phyloP scores from a whole-genome alignment of 2,113 vertebrate genomes.

The Atherinomorus stipes region DNA sequence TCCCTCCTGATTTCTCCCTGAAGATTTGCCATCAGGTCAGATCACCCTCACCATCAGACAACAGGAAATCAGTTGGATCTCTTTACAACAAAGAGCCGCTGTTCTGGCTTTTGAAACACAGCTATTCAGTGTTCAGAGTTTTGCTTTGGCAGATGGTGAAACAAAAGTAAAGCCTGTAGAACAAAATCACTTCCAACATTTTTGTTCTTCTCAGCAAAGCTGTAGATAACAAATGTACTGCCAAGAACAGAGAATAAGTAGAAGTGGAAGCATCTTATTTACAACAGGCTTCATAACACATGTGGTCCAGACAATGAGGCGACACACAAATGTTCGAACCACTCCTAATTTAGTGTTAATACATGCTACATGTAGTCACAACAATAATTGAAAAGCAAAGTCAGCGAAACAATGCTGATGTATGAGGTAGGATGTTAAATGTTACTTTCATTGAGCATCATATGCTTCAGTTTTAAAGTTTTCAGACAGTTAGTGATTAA shows the following conservation, averaged over 20 bases:
- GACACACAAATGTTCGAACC: not conserved
- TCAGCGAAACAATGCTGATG: not conserved
- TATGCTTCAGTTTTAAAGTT: not conserved
- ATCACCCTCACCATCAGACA: not conserved
- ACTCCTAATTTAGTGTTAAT: not conserved
- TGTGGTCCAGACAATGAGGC: slow-evolving; percentile 2
- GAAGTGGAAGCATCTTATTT: slow-evolving; percentile 34
- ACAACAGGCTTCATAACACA: slow-evolving; percentile 32
- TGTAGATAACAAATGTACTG: slow-evolving; percentile 51
- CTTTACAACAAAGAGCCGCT: slow-evolving; percentile 55
- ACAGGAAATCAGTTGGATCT: slow-evolving; percentile 40
- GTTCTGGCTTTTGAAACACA: slow-evolving; percentile 41
- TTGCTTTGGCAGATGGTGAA: slow-evolving; percentile 54
- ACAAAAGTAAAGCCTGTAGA: slow-evolving; percentile 50
- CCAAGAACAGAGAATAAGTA: slow-evolving; percentile 27
- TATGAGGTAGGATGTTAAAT: not conserved
- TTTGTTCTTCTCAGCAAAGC: slow-evolving; percentile 49
- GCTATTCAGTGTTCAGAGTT: slow-evolving; percentile 33
- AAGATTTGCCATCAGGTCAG: slow-evolving; percentile 17
- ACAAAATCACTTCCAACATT: slow-evolving; percentile 47
- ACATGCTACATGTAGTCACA: not conserved
- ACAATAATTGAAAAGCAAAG: not conserved
- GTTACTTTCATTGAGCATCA: not conserved
- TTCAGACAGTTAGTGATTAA: not conserved
- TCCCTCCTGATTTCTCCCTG: not conserved